Evolutionary conservation across 37 sponge, comb jelly and placozoan genomes (phyloP).

Genomic region (Chondrilla cf. caribensis): DNA sequence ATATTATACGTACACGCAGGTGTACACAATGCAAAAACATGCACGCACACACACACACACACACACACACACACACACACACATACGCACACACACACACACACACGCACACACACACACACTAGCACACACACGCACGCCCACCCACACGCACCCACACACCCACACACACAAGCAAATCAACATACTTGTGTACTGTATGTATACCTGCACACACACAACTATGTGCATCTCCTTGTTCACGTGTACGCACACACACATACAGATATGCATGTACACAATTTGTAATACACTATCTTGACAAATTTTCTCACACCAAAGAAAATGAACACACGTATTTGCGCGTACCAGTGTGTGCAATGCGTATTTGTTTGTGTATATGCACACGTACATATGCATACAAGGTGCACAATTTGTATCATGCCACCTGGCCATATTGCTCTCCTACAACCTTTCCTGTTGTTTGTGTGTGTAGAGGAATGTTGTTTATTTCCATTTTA

Average conservation of each 20-base stretch:
- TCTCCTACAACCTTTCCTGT: no score
- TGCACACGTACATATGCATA: neutral
- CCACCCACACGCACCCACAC: conserved; percentile 13
- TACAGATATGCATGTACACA: neutral
- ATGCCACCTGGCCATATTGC: no score
- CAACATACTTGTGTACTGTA: neutral
- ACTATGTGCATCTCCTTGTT: neutral
- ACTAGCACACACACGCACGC: conserved; percentile 13
- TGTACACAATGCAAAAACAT: conserved; percentile 8
- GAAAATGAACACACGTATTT: neutral
- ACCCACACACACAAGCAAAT: neutral
- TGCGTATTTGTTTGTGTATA: no score
- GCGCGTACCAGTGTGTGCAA: no score
- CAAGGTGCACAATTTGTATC: no score
- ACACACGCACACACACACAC: conserved; percentile 18
- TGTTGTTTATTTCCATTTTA: no score
- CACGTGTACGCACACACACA: neutral
- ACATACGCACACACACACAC: conserved; percentile 20
- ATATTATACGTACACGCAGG: neutral
- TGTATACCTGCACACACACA: neutral
- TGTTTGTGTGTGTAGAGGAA: no score
- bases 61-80: conserved; percentile 19
- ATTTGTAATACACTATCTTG: neutral
- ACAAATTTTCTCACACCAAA: neutral
- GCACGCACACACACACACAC: conserved; percentile 14